Evolutionary conservation across 2,888 invertebrate genomes (phyloP), one percentile per base, ranked within the genome.

Genomic region (Pachymerium ferrugineum): DNA sequence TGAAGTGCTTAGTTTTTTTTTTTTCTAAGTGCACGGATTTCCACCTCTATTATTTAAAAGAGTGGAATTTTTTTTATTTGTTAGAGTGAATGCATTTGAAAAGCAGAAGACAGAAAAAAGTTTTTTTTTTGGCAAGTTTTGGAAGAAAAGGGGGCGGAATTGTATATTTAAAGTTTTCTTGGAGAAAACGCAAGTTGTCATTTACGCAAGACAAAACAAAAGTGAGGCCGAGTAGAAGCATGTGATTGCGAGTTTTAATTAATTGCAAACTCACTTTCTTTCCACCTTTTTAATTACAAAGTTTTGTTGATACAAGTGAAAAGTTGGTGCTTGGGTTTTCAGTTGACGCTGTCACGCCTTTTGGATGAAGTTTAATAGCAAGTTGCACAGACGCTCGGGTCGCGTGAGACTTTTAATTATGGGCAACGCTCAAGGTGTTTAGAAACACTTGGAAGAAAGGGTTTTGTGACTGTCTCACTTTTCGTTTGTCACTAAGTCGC

Each of bases 171-270:
- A n/a, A n/a, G n/a, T n/a, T n/a, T n/a, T n/a, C n/a, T n/a, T n/a
- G n/a, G n/a, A n/a, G n/a, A 28, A 28, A 62, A 54, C 54, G 19
- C 47, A 54, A 54, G 25, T 54, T 54, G 38, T 38, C 38, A 38
- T 54, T 54, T 19, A 22, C 25, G 1, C 54, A 28, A 54, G 28
- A n/a, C 62, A 62, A 47, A 62, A 28, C 62, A 62, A 25, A 62
- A 28, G 28, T 38, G 38, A n/a, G n/a, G n/a, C n/a, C 38, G 25
- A 62, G 62, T 54, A 22, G 47, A 54, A 62, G 28, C n/a, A 12
- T 25, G 62, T 62, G 62, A 62, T 62, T 62, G 62, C 62, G 62
- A 62, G 25, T 28, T 62, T 62, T 62, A 62, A 62, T 62, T 62
- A 62, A 62, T 62, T 62, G 28, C 25, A 25, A 28, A 62, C 28